Conservation (phyloP, 1,140 invertebrate genomes). For the Cryptotermes secundus region DNA sequence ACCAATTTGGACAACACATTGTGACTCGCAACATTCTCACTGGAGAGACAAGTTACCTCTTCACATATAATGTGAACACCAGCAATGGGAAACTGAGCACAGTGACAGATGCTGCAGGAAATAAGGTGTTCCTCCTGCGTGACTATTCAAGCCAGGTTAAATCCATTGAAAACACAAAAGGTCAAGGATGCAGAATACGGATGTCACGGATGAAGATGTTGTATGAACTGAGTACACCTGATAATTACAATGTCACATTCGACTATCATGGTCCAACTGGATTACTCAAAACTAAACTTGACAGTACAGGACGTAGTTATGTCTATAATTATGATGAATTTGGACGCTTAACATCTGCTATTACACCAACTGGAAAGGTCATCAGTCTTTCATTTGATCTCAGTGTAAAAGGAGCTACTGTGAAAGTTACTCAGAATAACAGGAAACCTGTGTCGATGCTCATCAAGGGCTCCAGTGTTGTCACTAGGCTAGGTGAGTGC, state of each 20-base stretch:
- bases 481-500: conserved; percentile 63
- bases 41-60: conserved; percentile 86
- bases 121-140: conserved; percentile 31
- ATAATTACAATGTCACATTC: conserved; percentile 90
- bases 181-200: conserved; percentile 84
- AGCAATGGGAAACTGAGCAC: conserved; percentile 92
- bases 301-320: conserved; percentile 87
- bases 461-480: conserved; percentile 83
- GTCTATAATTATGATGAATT: conserved; percentile 96
- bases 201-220: conserved; percentile 89
- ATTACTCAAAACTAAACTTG: conserved; percentile 78
- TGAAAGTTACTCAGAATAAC: conserved; percentile 80
- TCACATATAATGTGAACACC: conserved; percentile 95
- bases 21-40: conserved; percentile 91
- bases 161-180: conserved; percentile 92
- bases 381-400: conserved; percentile 83
- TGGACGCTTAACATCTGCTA: conserved; percentile 83
- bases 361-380: conserved; percentile 89
- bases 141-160: conserved; percentile 62
- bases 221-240: conserved; percentile 83
- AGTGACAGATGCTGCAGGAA: conserved; percentile 86
- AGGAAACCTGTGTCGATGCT: conserved; percentile 78
- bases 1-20: conserved; percentile 92
- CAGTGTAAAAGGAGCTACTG: conserved; percentile 83
- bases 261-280: conserved; percentile 90